phyloP scores from a whole-genome alignment of 2,797 vertebrate genomes.

The Tadarida brasiliensis region DNA sequence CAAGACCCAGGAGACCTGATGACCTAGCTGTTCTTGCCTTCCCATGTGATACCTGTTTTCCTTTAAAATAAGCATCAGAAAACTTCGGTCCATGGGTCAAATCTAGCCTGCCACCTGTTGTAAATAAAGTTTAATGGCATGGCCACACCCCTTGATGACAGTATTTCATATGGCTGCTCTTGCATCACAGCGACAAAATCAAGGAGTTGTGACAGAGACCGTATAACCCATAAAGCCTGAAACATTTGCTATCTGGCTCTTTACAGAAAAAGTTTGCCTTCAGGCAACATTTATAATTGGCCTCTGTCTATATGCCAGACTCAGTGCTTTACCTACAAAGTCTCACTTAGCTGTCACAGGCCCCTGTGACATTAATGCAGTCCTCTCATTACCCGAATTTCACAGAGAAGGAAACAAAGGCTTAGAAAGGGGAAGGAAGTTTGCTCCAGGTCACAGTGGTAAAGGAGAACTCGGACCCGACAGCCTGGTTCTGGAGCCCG shows the following conservation, averaged over 20 bases:
- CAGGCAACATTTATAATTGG: not conserved
- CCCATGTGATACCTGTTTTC: not conserved
- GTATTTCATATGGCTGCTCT: not conserved
- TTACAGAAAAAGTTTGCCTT: not conserved
- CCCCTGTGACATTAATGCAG: not conserved
- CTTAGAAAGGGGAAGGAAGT: not conserved
- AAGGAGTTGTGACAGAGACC: not conserved
- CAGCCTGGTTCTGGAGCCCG: not conserved
- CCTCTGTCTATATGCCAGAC: not conserved
- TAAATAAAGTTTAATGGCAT: conserved; percentile 9
- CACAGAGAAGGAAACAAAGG: conserved; percentile 19
- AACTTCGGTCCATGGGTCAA: not conserved
- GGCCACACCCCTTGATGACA: not conserved
- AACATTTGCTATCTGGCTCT: not conserved
- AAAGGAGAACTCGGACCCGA: not conserved
- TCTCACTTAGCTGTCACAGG: not conserved
- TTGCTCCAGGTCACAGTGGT: not conserved
- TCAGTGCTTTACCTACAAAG: not conserved
- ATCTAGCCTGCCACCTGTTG: not conserved
- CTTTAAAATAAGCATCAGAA: not conserved
- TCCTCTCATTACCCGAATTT: not conserved
- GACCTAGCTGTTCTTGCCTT: not conserved
- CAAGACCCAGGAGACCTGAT: not conserved
- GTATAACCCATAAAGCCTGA: not conserved
- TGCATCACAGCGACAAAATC: not conserved